Evolutionary conservation across 64 coral and sea anemone species (phyloP).

Genomic region (Montipora sp.): DNA sequence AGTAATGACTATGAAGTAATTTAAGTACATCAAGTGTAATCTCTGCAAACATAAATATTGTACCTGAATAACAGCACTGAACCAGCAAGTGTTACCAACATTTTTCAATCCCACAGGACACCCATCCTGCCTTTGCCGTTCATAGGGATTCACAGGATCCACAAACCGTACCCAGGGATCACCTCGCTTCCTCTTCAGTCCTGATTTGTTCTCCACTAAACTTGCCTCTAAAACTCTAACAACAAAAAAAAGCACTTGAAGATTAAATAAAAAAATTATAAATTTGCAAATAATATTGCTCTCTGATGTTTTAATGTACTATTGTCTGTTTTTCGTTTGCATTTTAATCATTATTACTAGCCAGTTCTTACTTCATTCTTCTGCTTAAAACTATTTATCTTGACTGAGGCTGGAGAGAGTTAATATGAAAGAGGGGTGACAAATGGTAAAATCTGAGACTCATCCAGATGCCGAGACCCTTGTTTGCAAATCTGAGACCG

Average conservation of each 20-base stretch:
- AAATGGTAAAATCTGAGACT: too few relatives aligned
- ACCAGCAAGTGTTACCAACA: slow-evolving; percentile 98
- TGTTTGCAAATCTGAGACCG: too few relatives aligned
- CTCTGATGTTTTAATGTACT: neutral
- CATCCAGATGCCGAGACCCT: too few relatives aligned
- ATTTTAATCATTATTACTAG: too few relatives aligned
- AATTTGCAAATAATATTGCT: too few relatives aligned
- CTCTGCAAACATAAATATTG: neutral
- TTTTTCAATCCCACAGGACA: slow-evolving; percentile 90
- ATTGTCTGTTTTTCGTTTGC: neutral
- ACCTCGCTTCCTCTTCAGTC: slow-evolving; percentile 81
- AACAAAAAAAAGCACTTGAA: neutral
- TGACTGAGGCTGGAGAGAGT: too few relatives aligned
- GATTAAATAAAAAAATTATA: too few relatives aligned
- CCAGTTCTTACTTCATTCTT: too few relatives aligned
- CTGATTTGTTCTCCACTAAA: slow-evolving; percentile 87
- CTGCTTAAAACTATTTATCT: too few relatives aligned
- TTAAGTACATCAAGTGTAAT: neutral
- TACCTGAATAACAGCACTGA: slow-evolving; percentile 99
- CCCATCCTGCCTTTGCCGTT: slow-evolving; percentile 75
- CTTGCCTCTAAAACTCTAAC: slow-evolving; percentile 88
- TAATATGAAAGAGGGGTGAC: too few relatives aligned
- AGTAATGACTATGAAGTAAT: too few relatives aligned
- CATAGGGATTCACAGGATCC: slow-evolving; percentile 91
- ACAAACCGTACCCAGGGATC: slow-evolving; percentile 87